A percentile compares a stretch with the other conserved stretches of the same genome.
Conservation (phyloP, 2,113 vertebrate genomes). For the Cnemophilus loriae region DNA sequence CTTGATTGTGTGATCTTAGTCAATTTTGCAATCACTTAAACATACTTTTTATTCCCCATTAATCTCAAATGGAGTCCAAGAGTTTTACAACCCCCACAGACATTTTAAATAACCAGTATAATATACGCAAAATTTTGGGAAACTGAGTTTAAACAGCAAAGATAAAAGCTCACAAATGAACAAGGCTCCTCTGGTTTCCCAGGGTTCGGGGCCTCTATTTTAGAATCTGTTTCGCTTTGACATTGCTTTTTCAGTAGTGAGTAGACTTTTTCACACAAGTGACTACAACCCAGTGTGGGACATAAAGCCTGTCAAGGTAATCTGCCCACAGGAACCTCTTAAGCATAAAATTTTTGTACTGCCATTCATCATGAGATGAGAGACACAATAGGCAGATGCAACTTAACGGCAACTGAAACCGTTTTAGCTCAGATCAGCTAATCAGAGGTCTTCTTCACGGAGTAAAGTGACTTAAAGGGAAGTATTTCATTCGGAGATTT, state of each 20-base stretch:
- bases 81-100: background rate
- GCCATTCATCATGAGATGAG: background rate
- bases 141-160: background rate
- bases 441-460: background rate
- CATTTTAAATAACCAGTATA: background rate
- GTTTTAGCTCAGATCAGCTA: background rate
- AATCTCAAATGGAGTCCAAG: background rate
- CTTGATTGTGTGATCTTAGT: background rate
- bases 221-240: background rate
- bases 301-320: background rate
- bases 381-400: background rate
- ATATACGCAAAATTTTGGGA: background rate
- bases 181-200: background rate
- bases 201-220: background rate
- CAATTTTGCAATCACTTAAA: background rate
- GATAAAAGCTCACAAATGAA: background rate
- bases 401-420: background rate
- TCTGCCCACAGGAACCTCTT: background rate
- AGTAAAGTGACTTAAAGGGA: slow-evolving; percentile 23
- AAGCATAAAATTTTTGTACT: background rate
- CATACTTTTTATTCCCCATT: background rate
- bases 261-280: background rate
- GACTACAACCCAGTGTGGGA: background rate
- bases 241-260: background rate
- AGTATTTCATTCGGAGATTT: slow-evolving; percentile 31